A percentile compares a stretch with the other conserved stretches of the same genome.
phyloP scores from a whole-genome alignment of 2,797 vertebrate species.

The Meriones psammophilus region DNA sequence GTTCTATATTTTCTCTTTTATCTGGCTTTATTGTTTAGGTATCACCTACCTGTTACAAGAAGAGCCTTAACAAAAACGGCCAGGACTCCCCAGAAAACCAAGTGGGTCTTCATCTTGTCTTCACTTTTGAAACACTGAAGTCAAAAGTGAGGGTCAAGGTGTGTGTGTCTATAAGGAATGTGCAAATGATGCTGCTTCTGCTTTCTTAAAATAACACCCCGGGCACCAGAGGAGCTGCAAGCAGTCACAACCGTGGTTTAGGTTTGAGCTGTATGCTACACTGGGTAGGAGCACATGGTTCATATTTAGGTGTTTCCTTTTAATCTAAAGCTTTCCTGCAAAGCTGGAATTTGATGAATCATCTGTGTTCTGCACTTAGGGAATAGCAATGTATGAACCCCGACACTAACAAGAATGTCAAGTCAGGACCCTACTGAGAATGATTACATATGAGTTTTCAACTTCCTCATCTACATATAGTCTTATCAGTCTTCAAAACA shows the following conservation, averaged over 20 bases:
- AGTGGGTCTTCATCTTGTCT: conserved; percentile 87
- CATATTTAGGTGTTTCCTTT: conserved; percentile 55
- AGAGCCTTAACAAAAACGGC: conserved; percentile 76
- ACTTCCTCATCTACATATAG: not conserved
- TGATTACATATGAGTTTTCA: conserved; percentile 57
- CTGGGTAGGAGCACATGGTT: conserved; percentile 52
- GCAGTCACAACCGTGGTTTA: conserved; percentile 68
- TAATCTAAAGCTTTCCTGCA: conserved; percentile 25
- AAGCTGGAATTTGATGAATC: not conserved
- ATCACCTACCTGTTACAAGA: conserved; percentile 88
- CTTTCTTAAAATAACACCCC: conserved; percentile 88
- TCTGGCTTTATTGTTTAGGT: conserved; percentile 48
- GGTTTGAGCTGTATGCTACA: conserved; percentile 81
- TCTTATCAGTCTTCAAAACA: conserved; percentile 56
- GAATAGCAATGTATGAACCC: conserved; percentile 27
- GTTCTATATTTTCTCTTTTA: conserved; percentile 17
- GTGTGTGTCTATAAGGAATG: conserved; percentile 82
- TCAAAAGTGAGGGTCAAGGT: conserved; percentile 65
- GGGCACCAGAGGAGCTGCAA: conserved; percentile 39
- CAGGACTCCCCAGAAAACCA: conserved; percentile 79
- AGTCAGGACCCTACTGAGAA: conserved; percentile 34
- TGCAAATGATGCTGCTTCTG: conserved; percentile 82
- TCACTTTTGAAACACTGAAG: conserved; percentile 82
- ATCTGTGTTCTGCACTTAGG: conserved; percentile 54
- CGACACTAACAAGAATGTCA: conserved; percentile 50